phyloP scores from a whole-genome alignment of 2,888 invertebrate genomes.

The Caenorhabditis plicata region DNA sequence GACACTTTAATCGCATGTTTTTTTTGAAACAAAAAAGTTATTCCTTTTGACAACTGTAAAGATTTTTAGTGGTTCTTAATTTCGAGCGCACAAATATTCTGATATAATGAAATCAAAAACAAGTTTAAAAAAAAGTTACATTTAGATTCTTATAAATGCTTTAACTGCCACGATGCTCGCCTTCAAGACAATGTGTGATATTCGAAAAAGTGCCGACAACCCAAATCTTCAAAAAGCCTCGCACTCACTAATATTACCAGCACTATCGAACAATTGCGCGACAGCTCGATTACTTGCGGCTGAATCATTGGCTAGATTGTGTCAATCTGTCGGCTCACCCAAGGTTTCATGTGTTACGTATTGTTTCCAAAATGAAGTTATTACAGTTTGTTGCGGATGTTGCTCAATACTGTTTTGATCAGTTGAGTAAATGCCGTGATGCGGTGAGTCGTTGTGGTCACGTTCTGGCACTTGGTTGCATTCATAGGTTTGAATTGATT shows the following conservation, averaged over 20 bases:
- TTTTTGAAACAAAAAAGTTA: neutral
- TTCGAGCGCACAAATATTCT: no score
- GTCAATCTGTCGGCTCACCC: slow-evolving; percentile 85
- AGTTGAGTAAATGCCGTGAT: slow-evolving; percentile 76
- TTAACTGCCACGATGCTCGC: slow-evolving; percentile 89
- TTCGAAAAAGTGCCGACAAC: slow-evolving; percentile 44
- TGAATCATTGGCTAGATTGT: slow-evolving; percentile 89
- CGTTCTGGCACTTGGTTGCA: slow-evolving; percentile 88
- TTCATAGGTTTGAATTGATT: slow-evolving; percentile 76
- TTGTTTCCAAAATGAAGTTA: no score
- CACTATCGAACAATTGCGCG: slow-evolving; percentile 71
- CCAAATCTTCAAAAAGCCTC: slow-evolving; percentile 42
- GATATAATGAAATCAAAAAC: no score
- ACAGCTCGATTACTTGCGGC: slow-evolving; percentile 87
- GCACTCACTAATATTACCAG: slow-evolving; percentile 66
- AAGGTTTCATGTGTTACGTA: no score
- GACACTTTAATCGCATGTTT: no score
- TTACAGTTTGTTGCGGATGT: slow-evolving; percentile 81
- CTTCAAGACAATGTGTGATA: slow-evolving; percentile 71
- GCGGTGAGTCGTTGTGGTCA: slow-evolving; percentile 82
- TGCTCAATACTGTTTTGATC: slow-evolving; percentile 85
- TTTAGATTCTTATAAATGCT: slow-evolving; percentile 81
- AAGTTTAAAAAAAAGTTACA: neutral
- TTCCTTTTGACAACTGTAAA: neutral
- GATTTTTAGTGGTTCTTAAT: neutral